Conservation (phyloP, 2,797 vertebrate genomes). For the Chaetodon trifasciatus region DNA sequence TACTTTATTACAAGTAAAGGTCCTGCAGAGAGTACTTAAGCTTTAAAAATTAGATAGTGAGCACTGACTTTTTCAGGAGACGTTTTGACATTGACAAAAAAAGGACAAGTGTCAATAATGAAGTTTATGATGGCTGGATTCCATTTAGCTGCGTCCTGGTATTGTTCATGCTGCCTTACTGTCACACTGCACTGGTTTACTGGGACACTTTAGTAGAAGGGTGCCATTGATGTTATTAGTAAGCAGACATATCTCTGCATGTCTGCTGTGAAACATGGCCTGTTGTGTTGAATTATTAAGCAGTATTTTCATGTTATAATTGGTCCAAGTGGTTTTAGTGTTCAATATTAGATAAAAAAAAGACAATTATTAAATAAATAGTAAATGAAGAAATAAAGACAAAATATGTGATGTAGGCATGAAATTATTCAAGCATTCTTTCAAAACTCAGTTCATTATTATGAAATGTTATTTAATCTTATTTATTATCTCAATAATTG, state of each 20-base stretch:
- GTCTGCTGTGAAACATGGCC: neutral
- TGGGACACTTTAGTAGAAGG: neutral
- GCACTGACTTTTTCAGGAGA: too few relatives aligned
- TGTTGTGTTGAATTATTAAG: neutral
- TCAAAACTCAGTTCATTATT: neutral
- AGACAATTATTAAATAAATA: neutral
- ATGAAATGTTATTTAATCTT: neutral
- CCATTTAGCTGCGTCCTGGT: neutral
- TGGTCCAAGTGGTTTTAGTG: neutral
- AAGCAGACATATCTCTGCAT: neutral
- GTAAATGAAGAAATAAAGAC: neutral
- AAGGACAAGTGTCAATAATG: too few relatives aligned
- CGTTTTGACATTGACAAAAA: too few relatives aligned
- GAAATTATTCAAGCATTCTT: neutral
- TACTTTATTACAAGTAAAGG: too few relatives aligned
- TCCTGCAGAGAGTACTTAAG: too few relatives aligned
- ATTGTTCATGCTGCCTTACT: neutral
- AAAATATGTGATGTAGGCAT: neutral
- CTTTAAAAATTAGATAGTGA: too few relatives aligned
- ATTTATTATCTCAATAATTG: neutral
- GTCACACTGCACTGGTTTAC: neutral
- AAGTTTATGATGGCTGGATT: neutral
- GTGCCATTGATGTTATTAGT: neutral
- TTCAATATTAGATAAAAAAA: neutral
- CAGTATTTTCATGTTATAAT: neutral